phyloP scores from a whole-genome alignment of 2,888 invertebrate genomes.

The Melangyna quadrimaculata region DNA sequence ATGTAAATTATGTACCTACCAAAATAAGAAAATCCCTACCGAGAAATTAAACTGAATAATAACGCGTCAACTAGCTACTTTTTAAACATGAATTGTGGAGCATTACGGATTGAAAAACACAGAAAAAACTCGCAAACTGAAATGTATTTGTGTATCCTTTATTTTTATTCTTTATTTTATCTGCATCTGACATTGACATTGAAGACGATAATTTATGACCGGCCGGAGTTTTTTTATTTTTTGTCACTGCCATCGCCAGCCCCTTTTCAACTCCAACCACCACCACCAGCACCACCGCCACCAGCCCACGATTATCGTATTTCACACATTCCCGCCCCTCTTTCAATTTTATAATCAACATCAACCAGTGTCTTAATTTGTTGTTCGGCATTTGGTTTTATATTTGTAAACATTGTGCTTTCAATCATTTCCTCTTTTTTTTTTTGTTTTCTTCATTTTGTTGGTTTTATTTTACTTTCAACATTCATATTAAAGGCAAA shows the following conservation, averaged over 20 bases:
- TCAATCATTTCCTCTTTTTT: conserved; percentile 38
- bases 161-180: conserved; percentile 42
- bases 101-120: not conserved
- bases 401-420: conserved; percentile 64
- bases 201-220: conserved; percentile 67
- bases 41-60: not conserved
- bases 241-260: conserved; percentile 38
- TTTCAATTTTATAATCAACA: conserved; percentile 42
- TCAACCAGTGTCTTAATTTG: conserved; percentile 65
- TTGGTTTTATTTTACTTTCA: conserved; percentile 3
- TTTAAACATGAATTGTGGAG: not conserved
- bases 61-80: not conserved
- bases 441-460: not conserved
- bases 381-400: conserved; percentile 45
- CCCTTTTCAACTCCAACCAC: conserved; percentile 2
- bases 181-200: conserved; percentile 62
- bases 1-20: no score
- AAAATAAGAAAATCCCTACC: not conserved
- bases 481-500: conserved; percentile 5
- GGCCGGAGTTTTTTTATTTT: conserved; percentile 16
- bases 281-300: conserved; percentile 9
- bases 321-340: not conserved
- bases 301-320: not conserved
- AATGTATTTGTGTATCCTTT: conserved; percentile 48
- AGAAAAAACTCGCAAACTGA: conserved; percentile 6